phyloP scores from a whole-genome alignment of 2,797 vertebrate genomes.

The Myiotriccus ornatus region DNA sequence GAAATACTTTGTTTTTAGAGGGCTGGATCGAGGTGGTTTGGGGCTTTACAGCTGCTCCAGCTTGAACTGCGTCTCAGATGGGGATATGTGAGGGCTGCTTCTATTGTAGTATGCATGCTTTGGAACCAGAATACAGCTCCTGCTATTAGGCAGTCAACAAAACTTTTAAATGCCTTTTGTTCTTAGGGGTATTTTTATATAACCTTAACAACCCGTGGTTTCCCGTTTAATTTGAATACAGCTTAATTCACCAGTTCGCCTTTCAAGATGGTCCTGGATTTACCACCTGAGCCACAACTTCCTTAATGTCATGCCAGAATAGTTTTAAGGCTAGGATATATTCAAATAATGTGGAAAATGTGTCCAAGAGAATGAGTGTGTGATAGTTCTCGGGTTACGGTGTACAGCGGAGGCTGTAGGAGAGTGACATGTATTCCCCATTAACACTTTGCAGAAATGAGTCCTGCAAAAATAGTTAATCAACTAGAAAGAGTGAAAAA shows the following conservation, averaged over 20 bases:
- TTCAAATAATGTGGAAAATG: slow-evolving; percentile 37
- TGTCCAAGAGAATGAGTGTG: neutral
- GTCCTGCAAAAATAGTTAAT: neutral
- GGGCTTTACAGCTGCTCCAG: neutral
- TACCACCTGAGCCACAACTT: slow-evolving; percentile 62
- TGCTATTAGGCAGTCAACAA: slow-evolving; percentile 15
- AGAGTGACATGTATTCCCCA: neutral
- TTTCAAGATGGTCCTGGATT: slow-evolving; percentile 56
- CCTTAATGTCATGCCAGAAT: slow-evolving; percentile 44
- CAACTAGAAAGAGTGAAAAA: neutral
- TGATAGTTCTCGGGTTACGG: neutral
- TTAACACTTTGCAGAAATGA: neutral
- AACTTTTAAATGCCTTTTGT: slow-evolving; percentile 38
- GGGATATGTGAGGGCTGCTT: neutral
- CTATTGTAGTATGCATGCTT: neutral
- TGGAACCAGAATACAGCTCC: neutral
- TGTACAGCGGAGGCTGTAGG: neutral
- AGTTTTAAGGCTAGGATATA: slow-evolving; percentile 25
- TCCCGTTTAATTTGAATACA: slow-evolving; percentile 36
- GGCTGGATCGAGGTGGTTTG: neutral
- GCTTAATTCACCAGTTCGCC: slow-evolving; percentile 32
- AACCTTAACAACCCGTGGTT: slow-evolving; percentile 48
- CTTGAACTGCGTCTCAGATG: neutral
- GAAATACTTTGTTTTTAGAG: neutral
- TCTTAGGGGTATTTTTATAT: slow-evolving; percentile 27